A percentile compares a stretch with the other conserved stretches of the same genome.
These are phyloP conservation scores for Gnathonemus echidnorhynchus DNA, from an alignment of 2,113 vertebrate species.

Conservation along the genomic window DNA sequence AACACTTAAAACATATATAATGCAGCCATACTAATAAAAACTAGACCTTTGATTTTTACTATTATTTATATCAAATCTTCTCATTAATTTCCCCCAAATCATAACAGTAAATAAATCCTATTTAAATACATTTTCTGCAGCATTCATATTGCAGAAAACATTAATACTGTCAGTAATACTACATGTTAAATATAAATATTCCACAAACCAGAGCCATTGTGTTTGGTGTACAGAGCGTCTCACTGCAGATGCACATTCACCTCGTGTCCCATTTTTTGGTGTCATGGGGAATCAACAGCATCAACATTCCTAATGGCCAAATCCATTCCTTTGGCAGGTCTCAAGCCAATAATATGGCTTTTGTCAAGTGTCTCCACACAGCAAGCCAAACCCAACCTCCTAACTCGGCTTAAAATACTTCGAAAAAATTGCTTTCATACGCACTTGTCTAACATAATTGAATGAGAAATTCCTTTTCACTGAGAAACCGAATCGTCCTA, in stretches of 20 bases:
- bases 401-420: background rate
- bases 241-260: background rate
- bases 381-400: background rate
- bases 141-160: background rate
- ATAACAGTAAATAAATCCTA: background rate
- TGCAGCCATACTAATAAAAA: background rate
- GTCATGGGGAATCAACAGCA: background rate
- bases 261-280: background rate
- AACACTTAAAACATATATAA: background rate
- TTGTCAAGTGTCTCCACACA: background rate
- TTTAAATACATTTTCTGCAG: background rate
- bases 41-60: background rate
- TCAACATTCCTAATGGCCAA: background rate
- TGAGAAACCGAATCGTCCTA: background rate
- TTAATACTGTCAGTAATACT: background rate
- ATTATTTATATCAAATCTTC: background rate
- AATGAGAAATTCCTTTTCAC: background rate
- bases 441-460: background rate
- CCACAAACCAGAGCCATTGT: background rate
- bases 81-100: background rate
- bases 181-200: background rate
- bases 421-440: background rate
- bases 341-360: background rate
- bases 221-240: background rate
- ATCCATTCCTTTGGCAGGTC: background rate